Base-by-base conservation (phyloP, 2,797 vertebrate genomes). In the Melanotaenia pygmaea region DNA sequence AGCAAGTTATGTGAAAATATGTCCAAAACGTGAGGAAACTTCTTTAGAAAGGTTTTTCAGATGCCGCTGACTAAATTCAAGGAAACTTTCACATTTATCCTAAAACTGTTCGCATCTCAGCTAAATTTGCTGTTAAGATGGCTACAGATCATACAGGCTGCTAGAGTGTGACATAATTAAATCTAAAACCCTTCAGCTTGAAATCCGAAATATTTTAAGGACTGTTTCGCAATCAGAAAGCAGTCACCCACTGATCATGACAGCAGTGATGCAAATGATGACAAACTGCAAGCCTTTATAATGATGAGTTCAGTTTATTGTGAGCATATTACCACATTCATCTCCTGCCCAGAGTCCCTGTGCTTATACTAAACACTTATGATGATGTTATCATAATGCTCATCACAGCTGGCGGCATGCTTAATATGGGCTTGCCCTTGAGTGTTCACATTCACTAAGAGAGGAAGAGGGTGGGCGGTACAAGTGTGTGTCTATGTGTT, bases 341-440 rank as follows among this genome's bases (percentile, higher is more conserved):
- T 83, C 76, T 60, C 26, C 59, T 59, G 60, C 74, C 74, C 75
- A 58, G 10, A 8, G 65, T 66, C 64, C 70, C 30, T 13, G 43
- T 53, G 51, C 70, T 83, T 70, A 38, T 70, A 53, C 54, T 75
- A 67, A 79, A 74, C 60, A 72, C 65, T 75, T 18, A 73, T 82
- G 64, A 77, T 69, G 77, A 73, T 74, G 76, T 59, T 66, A 75
- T 77, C 72, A 66, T 54, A 45, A 57, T 64, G 81, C 74, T 47
- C 24, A 74, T 75, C 69, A 80, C 87, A 85, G 84, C 83, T 89
- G 87, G 67, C 70, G 80, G 51, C 73, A 81, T 81, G 65, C 81
- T 79, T 73, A 67, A 70, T 70, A 81, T 78, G 37, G 77, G 82
- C 32, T 79, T 59, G 74, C 74, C 80, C 80, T 81, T 59, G 51